phyloP scores from a whole-genome alignment of 1,140 invertebrate genomes.

The Zaprionus camerounensis region DNA sequence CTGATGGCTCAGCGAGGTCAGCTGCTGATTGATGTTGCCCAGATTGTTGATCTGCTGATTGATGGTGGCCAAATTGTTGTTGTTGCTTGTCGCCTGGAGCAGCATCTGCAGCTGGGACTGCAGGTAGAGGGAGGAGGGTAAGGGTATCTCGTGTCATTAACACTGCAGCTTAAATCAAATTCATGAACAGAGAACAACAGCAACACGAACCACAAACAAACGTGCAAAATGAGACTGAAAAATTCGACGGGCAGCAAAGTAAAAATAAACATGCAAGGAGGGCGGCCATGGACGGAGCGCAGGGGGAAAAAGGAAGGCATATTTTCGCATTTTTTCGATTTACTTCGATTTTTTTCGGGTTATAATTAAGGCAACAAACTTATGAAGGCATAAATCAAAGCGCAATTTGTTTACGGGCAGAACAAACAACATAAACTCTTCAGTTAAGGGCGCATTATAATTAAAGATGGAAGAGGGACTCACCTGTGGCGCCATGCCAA shows the following conservation, averaged over 20 bases:
- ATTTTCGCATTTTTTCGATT: conserved; percentile 13
- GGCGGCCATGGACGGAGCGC: background rate
- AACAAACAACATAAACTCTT: conserved; percentile 52
- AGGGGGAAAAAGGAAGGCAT: background rate
- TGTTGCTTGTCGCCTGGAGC: conserved; percentile 80
- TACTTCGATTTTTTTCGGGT: conserved; percentile 27
- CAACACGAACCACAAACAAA: conserved; percentile 44
- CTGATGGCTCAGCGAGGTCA: conserved; percentile 81
- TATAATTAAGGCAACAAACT: conserved; percentile 50
- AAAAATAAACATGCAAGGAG: conserved; percentile 66
- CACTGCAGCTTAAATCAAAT: conserved; percentile 18
- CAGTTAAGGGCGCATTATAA: conserved; percentile 29
- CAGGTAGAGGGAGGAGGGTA: conserved; percentile 38
- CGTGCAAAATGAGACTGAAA: conserved; percentile 57
- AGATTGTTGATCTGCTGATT: conserved; percentile 84
- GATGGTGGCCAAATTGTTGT: conserved; percentile 83
- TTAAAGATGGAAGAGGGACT: conserved; percentile 19
- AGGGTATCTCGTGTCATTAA: conserved; percentile 52
- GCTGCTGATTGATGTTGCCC: conserved; percentile 82
- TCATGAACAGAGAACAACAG: conserved; percentile 46
- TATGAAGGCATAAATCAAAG: conserved; percentile 71
- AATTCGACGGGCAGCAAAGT: conserved; percentile 49
- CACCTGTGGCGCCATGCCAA: conserved; percentile 88
- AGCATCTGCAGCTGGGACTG: conserved; percentile 79
- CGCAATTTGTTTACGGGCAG: conserved; percentile 38